Evolutionary conservation across 2,113 vertebrate species (phyloP).

Genomic region (Leptobrachium leishanense): DNA sequence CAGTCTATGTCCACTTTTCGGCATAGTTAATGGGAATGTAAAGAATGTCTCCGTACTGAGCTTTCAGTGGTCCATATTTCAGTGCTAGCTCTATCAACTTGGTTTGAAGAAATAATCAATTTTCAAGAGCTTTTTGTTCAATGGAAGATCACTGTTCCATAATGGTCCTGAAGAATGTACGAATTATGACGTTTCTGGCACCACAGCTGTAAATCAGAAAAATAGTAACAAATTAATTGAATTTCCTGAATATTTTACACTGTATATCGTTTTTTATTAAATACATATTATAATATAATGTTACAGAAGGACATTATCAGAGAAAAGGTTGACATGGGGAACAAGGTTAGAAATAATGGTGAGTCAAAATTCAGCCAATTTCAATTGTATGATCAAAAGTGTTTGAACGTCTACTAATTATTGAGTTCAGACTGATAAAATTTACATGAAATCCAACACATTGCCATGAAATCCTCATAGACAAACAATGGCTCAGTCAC

Average conservation of each 20-base stretch:
- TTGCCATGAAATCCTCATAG: too few relatives aligned
- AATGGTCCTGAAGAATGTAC: slow-evolving; percentile 46
- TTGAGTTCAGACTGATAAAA: too few relatives aligned
- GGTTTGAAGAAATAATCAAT: slow-evolving; percentile 52
- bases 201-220: slow-evolving; percentile 56
- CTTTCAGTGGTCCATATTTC: slow-evolving; percentile 59
- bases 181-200: slow-evolving; percentile 61
- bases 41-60: slow-evolving; percentile 45
- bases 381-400: too few relatives aligned
- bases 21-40: slow-evolving; percentile 14
- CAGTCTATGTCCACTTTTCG: slow-evolving; percentile 14
- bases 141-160: slow-evolving; percentile 36
- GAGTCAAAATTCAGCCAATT: too few relatives aligned
- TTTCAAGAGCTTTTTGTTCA: slow-evolving; percentile 55
- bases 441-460: too few relatives aligned
- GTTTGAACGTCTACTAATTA: too few relatives aligned
- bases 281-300: too few relatives aligned
- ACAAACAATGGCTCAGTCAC: too few relatives aligned
- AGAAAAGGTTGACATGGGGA: too few relatives aligned
- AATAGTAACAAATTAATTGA: too few relatives aligned
- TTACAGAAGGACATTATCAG: too few relatives aligned
- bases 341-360: too few relatives aligned
- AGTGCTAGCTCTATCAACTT: slow-evolving; percentile 57
- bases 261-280: neutral
- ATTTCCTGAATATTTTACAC: neutral